Conservation (phyloP, 1,140 invertebrate genomes). For the Hesperophylax magnus region DNA sequence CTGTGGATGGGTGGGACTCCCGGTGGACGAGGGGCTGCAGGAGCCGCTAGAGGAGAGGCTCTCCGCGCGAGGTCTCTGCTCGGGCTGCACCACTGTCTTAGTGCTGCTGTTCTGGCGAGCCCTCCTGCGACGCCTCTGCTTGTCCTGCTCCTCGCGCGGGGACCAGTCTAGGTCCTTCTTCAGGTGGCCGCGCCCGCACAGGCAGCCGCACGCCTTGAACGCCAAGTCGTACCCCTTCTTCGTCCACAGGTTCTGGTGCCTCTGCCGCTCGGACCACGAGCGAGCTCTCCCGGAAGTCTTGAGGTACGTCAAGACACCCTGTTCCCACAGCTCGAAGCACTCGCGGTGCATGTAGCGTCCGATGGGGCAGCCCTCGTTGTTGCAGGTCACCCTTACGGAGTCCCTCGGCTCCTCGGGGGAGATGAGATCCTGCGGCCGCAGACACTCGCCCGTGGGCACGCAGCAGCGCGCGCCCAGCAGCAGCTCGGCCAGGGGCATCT, state of each 20-base stretch:
- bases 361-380: slow-evolving; percentile 90
- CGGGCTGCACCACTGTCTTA: slow-evolving; percentile 74
- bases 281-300: slow-evolving; percentile 91
- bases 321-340: slow-evolving; percentile 96
- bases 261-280: slow-evolving; percentile 94
- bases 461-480: slow-evolving; percentile 75
- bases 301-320: slow-evolving; percentile 87
- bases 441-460: slow-evolving; percentile 84
- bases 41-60: slow-evolving; percentile 77
- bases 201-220: slow-evolving; percentile 90
- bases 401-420: slow-evolving; percentile 82
- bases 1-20: slow-evolving; percentile 69
- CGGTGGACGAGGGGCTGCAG: slow-evolving; percentile 67
- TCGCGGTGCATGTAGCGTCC: slow-evolving; percentile 95
- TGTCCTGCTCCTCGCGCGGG: slow-evolving; percentile 83
- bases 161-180: slow-evolving; percentile 96
- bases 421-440: slow-evolving; percentile 73
- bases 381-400: slow-evolving; percentile 92
- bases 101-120: slow-evolving; percentile 76
- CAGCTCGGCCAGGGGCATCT: slow-evolving; percentile 59
- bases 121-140: slow-evolving; percentile 71
- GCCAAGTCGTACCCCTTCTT: slow-evolving; percentile 97
- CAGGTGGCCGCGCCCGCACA: slow-evolving; percentile 90
- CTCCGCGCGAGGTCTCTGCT: slow-evolving; percentile 79
- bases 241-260: slow-evolving; percentile 96